Conservation (phyloP, 2,888 invertebrate genomes). For the Mystacides longicornis region DNA sequence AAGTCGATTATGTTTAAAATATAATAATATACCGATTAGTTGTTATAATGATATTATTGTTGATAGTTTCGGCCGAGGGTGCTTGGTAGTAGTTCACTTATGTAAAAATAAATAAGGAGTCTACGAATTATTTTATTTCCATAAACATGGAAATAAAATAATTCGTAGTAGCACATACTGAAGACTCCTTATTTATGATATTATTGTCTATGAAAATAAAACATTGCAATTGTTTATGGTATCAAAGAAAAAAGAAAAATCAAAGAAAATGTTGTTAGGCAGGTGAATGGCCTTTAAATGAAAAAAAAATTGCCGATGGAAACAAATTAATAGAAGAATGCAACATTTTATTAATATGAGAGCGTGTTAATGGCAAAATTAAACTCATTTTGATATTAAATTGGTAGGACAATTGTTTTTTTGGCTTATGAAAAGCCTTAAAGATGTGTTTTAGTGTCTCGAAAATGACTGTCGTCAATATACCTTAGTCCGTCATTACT, state of each 20-base stretch:
- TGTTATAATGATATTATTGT: too few relatives aligned
- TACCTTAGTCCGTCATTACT: background rate
- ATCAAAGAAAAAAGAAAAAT: slow-evolving; percentile 3
- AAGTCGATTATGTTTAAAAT: too few relatives aligned
- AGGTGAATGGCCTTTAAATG: slow-evolving; percentile 11
- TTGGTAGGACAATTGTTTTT: slow-evolving; percentile 10
- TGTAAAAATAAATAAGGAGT: too few relatives aligned
- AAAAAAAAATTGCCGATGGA: slow-evolving; percentile 11
- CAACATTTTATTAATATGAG: slow-evolving; percentile 11
- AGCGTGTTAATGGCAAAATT: slow-evolving; percentile 15
- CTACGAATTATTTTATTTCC: too few relatives aligned
- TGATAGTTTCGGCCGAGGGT: too few relatives aligned
- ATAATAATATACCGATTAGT: too few relatives aligned
- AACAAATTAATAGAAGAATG: slow-evolving; percentile 21
- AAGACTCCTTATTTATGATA: too few relatives aligned
- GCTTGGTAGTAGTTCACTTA: too few relatives aligned
- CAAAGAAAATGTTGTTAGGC: slow-evolving; percentile 1
- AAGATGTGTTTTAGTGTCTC: background rate
- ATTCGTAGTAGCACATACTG: too few relatives aligned
- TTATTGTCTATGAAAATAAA: too few relatives aligned
- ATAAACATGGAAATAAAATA: too few relatives aligned
- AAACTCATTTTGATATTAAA: slow-evolving; percentile 11
- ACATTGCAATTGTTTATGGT: slow-evolving; percentile 4
- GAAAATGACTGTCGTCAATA: background rate
- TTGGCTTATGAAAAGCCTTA: background rate